These are phyloP conservation scores for Olivierus martensii DNA, from an alignment of 1,140 invertebrate genomes.

Conservation along the genomic window DNA sequence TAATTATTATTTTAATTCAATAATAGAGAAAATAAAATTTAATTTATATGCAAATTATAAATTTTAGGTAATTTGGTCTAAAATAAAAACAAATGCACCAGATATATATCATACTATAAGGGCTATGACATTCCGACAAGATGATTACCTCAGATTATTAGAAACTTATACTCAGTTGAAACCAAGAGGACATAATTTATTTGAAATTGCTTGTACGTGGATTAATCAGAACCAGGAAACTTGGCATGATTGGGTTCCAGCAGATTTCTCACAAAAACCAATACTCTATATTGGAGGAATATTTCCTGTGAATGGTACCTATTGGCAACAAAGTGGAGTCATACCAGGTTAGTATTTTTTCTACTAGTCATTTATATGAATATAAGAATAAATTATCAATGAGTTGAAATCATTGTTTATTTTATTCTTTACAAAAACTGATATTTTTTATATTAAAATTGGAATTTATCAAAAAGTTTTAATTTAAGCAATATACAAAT, in stretches of 20 bases:
- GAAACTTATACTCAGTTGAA: constrained; percentile 27
- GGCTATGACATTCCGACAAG: constrained; percentile 38
- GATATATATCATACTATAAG: constrained; percentile 36
- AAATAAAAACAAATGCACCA: constrained; percentile 5
- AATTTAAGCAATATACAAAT: too few relatives aligned
- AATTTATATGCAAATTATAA: too few relatives aligned
- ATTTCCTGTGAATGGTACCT: constrained; percentile 48
- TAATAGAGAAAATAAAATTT: too few relatives aligned
- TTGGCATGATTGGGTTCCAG: constrained; percentile 41
- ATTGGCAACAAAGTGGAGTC: constrained; percentile 46
- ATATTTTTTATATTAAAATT: too few relatives aligned
- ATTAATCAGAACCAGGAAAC: constrained; percentile 38
- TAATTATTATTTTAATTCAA: too few relatives aligned
- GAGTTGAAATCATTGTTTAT: too few relatives aligned
- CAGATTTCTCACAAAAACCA: constrained; percentile 34
- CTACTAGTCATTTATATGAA: neutral
- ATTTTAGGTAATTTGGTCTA: constrained; percentile 13
- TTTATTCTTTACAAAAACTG: too few relatives aligned
- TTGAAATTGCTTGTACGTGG: constrained; percentile 53
- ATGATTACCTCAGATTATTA: constrained; percentile 41
- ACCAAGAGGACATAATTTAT: constrained; percentile 20
- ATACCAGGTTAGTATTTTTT: constrained; percentile 31
- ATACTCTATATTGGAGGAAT: constrained; percentile 55
- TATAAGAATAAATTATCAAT: too few relatives aligned
- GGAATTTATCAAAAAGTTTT: too few relatives aligned